These are phyloP conservation scores for Bos indicus DNA, from an alignment of 2,113 vertebrate genomes.

Conservation along the genomic window DNA sequence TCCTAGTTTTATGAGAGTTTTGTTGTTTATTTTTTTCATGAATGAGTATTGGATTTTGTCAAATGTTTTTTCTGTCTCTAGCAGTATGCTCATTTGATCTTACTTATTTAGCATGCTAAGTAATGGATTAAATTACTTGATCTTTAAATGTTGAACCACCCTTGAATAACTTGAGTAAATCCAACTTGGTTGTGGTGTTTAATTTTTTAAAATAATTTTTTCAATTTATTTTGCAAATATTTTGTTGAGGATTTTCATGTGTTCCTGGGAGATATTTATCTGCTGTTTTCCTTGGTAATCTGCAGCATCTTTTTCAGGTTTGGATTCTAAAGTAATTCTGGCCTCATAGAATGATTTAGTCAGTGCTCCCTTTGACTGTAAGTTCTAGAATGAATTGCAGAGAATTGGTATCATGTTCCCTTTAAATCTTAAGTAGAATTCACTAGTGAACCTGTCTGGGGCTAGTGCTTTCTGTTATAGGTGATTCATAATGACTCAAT, in stretches of 20 bases:
- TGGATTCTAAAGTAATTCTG: background rate
- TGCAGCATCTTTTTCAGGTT: background rate
- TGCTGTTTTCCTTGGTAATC: background rate
- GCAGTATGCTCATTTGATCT: background rate
- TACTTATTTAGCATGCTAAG: background rate
- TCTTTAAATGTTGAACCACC: background rate
- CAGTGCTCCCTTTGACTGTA: background rate
- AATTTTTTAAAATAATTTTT: background rate
- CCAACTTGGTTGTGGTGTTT: background rate
- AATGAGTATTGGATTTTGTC: background rate
- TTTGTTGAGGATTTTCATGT: background rate
- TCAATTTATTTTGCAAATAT: background rate
- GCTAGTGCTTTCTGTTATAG: background rate
- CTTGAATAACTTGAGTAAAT: background rate
- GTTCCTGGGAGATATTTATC: background rate
- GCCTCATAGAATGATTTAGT: background rate
- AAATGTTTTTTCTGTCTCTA: background rate
- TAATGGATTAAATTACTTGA: background rate
- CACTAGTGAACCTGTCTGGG: background rate
- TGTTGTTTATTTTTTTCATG: background rate
- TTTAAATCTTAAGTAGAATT: background rate
- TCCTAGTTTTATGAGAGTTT: background rate
- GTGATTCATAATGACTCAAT: background rate
- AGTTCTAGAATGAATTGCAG: background rate
- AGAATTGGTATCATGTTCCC: background rate